Evolutionary conservation across 2,888 invertebrate genomes (phyloP), one percentile per base, ranked within the genome.

Genomic region (Agriotes lineatus): DNA sequence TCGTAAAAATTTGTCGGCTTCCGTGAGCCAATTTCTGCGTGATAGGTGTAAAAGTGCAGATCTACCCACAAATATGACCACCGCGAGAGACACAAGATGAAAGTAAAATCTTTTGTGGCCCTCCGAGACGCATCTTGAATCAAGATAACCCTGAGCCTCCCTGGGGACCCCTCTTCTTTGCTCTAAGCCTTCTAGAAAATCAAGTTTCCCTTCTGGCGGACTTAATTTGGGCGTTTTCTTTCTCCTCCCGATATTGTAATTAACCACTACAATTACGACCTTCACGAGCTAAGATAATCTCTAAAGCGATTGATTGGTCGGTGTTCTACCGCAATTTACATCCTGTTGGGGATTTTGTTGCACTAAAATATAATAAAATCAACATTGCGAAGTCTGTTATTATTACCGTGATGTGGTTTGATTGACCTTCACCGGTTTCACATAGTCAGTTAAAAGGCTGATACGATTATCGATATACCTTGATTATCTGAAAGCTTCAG

Each of bases 71-170:
- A 30, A 44, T 59, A 45, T 42, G 59, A 30, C 22, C 45, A 45
- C 59, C 45, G 16, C 33, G 18, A 59, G 39, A 45, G 30, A 19
- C 45, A 45, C 33, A 33, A 30, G 59, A 35, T 18, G 61, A 50
- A 59, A 61, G 61, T 37, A 50, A 50, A 19, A 39, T 50, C 50
- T 61, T 59, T 50, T 50, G 50, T 61, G 9, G 50, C 18, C 12
- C 37, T 61, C 14, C 12, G 39, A 45, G 37, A 45, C 61, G 39
- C 50, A 35, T 37, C 48, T 50, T 37, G 61, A 48, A 61, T 61
- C 61, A 50, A 50, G 50, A 61, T 61, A 61, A 61, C 61, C 33
- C 50, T 37, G 37, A 14, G 2, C 20, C 50, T 50, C 59, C 44
- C 61, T 37, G 0, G 61, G 19, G 50, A 45, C 37, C 30, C 19